Base-by-base conservation (phyloP, 2,888 invertebrate genomes). In the Oxyteleia sp. region DNA sequence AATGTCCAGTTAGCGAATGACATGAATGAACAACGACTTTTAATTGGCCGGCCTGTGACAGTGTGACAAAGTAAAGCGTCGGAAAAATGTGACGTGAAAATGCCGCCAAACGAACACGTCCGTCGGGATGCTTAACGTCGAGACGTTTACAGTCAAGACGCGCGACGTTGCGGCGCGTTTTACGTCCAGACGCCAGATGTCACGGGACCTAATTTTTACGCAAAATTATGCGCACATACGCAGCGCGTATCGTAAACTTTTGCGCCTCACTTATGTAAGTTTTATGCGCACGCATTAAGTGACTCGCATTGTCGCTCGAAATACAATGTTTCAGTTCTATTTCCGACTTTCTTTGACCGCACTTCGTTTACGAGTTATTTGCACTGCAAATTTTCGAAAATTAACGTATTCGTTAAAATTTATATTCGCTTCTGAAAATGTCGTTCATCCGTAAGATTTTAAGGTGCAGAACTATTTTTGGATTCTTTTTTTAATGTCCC, bases 181-280 rank as follows among this genome's bases (percentile, higher is more conserved):
- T 47, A 47, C 45, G n/a, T 16, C n/a, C n/a, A n/a, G n/a, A n/a
- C n/a, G n/a, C 47, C 32, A 57, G 18, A 66, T 51, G 66, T 66
- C 51, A 13, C 10, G 20, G 8, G 35, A 43, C 68, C 53, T 43
- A 68, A 68, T 68, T 68, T 68, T 68, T 38, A 53, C 29, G n/a
- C 41, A 53, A 53, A 68, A 68, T 68, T 68, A 68, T 68, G 38
- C 53, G 66, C 20, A n/a, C n/a, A n/a, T n/a, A n/a, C n/a, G n/a
- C n/a, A n/a, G n/a, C n/a, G n/a, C 18, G 15, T 53, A 53, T 68
- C 66, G 29, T 68, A 68, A 53, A 68, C 53, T 16, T 53, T 68
- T 26, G 43, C 16, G 18, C 18, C 23, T 16, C 29, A 18, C 41
- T 68, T 68, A 53, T 43, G 43, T 49, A 53, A 68, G 66, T 38